Evolutionary conservation across 1,140 invertebrate genomes (phyloP).

Genomic region (Sarcophaga bullata): DNA sequence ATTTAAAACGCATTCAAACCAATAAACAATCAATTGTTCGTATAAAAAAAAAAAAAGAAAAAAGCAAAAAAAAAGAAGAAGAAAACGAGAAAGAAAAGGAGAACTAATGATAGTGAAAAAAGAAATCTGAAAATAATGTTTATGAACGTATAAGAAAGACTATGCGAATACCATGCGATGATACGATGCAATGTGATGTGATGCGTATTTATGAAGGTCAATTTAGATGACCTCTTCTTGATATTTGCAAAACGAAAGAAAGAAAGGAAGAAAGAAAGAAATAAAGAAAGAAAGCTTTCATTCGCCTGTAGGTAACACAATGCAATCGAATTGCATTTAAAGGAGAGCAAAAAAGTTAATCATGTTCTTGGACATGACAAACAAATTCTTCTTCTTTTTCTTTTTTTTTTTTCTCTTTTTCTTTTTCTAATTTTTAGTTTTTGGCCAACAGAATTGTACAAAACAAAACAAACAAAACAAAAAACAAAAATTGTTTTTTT

Average conservation of each 20-base stretch:
- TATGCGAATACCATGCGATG: too few species aligned
- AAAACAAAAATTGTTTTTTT: too few species aligned
- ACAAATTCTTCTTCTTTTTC: too few species aligned
- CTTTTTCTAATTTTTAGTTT: too few species aligned
- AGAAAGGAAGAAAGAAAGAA: not conserved
- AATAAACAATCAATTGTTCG: constrained; percentile 33
- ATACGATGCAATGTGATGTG: too few species aligned
- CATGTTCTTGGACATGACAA: not conserved
- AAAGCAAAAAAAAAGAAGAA: not conserved
- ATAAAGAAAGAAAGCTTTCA: not conserved
- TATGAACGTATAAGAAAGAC: constrained; percentile 16
- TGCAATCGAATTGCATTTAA: not conserved
- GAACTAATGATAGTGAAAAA: too few species aligned
- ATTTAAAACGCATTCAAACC: constrained; percentile 26
- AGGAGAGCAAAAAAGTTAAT: not conserved
- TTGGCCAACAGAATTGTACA: too few species aligned
- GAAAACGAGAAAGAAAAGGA: not conserved
- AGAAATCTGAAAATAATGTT: constrained; percentile 23
- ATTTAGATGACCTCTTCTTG: constrained; percentile 32
- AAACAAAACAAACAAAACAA: too few species aligned
- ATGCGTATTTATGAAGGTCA: constrained; percentile 38
- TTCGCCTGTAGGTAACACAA: not conserved
- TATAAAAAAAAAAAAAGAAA: not conserved
- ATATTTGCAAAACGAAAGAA: not conserved
- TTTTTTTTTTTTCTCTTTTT: too few species aligned